A percentile compares a stretch with the other conserved stretches of the same genome.
Evolutionary conservation across 2,888 invertebrate genomes (phyloP).

Genomic region (Tupiocoris notatus): DNA sequence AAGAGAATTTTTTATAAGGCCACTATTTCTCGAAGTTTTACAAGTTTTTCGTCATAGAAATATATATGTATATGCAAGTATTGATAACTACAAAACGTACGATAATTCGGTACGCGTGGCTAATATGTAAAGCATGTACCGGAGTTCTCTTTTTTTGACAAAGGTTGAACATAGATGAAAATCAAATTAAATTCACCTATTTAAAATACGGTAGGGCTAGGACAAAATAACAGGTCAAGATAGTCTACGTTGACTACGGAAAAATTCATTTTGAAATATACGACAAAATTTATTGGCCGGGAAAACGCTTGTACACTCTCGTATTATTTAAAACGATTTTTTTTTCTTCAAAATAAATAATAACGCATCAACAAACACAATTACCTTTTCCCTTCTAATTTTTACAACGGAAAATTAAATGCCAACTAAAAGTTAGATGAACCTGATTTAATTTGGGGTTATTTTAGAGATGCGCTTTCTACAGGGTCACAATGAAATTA

Average conservation of each 20-base stretch:
- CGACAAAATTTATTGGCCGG: too few relatives aligned
- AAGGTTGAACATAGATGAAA: too few relatives aligned
- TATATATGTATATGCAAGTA: constrained; percentile 9
- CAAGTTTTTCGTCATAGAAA: constrained; percentile 7
- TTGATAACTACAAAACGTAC: background rate
- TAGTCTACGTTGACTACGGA: too few relatives aligned
- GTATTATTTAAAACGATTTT: too few relatives aligned
- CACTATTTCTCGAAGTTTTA: constrained; percentile 28
- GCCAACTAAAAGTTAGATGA: background rate
- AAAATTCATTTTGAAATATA: too few relatives aligned
- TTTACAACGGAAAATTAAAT: background rate
- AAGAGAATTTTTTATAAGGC: constrained; percentile 26
- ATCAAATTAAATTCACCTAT: too few relatives aligned
- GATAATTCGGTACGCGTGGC: constrained; percentile 3
- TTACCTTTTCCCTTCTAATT: background rate
- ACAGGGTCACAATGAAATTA: background rate
- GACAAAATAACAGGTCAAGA: too few relatives aligned
- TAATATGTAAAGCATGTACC: constrained; percentile 25
- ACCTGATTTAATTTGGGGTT: background rate
- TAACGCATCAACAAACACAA: too few relatives aligned
- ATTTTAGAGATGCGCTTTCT: background rate
- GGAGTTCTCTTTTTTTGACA: background rate
- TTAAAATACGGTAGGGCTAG: too few relatives aligned
- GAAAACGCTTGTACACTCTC: too few relatives aligned
- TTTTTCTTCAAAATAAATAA: too few relatives aligned